Evolutionary conservation across 2,888 invertebrate genomes (phyloP), one percentile per base, ranked within the genome.

Genomic region (Leptothorax acervorum): DNA sequence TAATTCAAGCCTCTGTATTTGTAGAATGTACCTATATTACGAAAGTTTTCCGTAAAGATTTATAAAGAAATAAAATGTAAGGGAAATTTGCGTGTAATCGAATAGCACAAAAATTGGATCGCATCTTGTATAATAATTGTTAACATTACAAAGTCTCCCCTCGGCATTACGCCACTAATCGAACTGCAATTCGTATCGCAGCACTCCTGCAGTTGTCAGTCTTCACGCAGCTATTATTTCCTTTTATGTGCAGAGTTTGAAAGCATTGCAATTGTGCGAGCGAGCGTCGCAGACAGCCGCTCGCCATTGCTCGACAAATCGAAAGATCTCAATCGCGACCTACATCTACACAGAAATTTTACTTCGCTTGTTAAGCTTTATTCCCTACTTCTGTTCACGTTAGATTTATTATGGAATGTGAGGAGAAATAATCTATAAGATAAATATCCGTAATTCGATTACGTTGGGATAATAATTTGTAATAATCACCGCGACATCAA

Each of bases 241-340:
- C 79, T 81, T 81, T 71, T 60, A 48, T 71, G 28, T 39, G 18
- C 18, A 5, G 60, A 28, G 39, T 62, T 23, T 39, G 82, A 62
- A 65, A 62, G 66, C 74, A 35, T 55, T n/a, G 79, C 53, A 12
- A 55, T 28, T 53, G 39, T 53, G 55, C 63, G 63, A 53, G 28
- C 23, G 45, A 15, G 71, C 60, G 39, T 51, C 55, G 35, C 53
- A 71, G 81, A 71, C 35, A 57, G 55, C 23, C 73, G 79, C 35
- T 51, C 9, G 79, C 45, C 39, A 68, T 71, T 57, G 81, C 71
- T 75, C 68, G 74, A 70, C 82, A 39, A 53, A 74, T 74, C 68
- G 63, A 68, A 66, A 82, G 66, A 85, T 79, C 66, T 83, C 83
- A 83, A 79, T 85, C 83, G 28, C 45, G 85, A 78, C 83, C 83